Percentiles rank a stretch among this genome's conserved stretches.
phyloP scores from a whole-genome alignment of 2,113 vertebrate genomes.

The Catharus minimus region DNA sequence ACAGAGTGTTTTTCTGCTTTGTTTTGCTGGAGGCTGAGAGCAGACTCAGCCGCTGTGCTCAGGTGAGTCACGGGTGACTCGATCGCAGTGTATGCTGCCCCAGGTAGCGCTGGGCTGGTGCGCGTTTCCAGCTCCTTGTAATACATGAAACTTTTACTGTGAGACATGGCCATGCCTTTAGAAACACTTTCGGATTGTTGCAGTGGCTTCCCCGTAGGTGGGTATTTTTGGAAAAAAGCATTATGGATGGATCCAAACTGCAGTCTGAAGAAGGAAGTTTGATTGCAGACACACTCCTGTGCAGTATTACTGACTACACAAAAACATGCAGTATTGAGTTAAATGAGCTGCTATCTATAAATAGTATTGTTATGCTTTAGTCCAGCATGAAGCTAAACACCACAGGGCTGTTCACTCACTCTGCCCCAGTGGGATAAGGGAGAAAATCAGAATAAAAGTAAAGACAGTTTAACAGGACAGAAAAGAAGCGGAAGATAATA shows the following conservation, averaged over 20 bases:
- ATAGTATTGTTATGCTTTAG: neutral
- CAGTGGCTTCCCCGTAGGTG: neutral
- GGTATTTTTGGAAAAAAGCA: neutral
- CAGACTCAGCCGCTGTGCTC: neutral
- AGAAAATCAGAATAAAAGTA: neutral
- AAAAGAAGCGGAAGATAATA: neutral
- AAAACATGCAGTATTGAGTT: neutral
- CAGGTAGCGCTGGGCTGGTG: accelerated
- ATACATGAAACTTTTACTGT: accelerated
- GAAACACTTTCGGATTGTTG: neutral
- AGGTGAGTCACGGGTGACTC: neutral
- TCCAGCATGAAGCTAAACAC: neutral
- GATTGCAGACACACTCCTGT: neutral
- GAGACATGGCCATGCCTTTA: accelerated
- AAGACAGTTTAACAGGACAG: neutral
- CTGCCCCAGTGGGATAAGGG: neutral
- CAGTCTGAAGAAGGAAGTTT: neutral
- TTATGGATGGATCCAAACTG: neutral
- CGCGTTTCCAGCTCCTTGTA: neutral
- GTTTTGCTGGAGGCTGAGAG: neutral
- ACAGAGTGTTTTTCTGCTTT: neutral
- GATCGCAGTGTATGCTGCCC: neutral
- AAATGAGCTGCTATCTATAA: neutral
- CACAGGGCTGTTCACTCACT: neutral
- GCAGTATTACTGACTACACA: neutral